Evolutionary conservation across 1,140 invertebrate species (phyloP).

Genomic region (Scaptomyza graminum): DNA sequence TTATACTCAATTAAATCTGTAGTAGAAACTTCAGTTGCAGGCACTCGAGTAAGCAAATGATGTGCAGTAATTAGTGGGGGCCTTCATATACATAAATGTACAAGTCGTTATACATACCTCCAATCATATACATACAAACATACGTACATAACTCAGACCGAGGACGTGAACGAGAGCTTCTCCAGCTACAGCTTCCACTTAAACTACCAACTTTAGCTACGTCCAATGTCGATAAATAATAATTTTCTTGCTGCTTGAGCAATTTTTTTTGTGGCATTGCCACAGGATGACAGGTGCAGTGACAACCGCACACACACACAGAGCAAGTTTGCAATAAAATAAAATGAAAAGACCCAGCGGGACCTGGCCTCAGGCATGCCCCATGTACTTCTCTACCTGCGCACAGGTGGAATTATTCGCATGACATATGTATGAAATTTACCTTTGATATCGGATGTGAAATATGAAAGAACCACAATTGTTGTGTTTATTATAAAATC

Average conservation of each 20-base stretch:
- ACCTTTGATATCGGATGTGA: not conserved
- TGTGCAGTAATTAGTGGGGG: slow-evolving; percentile 78
- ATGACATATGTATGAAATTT: slow-evolving; percentile 11
- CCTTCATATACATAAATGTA: slow-evolving; percentile 27
- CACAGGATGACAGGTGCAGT: slow-evolving; percentile 78
- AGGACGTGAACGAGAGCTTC: not conserved
- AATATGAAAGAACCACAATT: slow-evolving; percentile 4
- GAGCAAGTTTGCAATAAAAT: slow-evolving; percentile 12
- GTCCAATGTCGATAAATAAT: slow-evolving; percentile 68
- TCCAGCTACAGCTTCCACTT: slow-evolving; percentile 43
- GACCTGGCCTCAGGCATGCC: slow-evolving; percentile 14
- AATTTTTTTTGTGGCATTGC: slow-evolving; percentile 50
- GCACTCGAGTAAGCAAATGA: slow-evolving; percentile 79
- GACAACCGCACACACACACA: slow-evolving; percentile 60
- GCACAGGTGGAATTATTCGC: not conserved
- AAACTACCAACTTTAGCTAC: slow-evolving; percentile 23
- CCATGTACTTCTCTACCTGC: slow-evolving; percentile 2
- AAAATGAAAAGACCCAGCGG: slow-evolving; percentile 26
- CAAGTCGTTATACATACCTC: not conserved
- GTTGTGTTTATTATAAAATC: slow-evolving; percentile 4
- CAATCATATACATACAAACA: slow-evolving; percentile 29
- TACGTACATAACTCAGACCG: slow-evolving; percentile 4
- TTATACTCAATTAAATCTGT: slow-evolving; percentile 80
- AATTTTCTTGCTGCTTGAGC: slow-evolving; percentile 63
- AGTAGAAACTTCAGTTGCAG: slow-evolving; percentile 44